These are phyloP conservation scores for Phoxinus dragarum DNA, from an alignment of 2,797 vertebrate species.

Conservation along the genomic window DNA sequence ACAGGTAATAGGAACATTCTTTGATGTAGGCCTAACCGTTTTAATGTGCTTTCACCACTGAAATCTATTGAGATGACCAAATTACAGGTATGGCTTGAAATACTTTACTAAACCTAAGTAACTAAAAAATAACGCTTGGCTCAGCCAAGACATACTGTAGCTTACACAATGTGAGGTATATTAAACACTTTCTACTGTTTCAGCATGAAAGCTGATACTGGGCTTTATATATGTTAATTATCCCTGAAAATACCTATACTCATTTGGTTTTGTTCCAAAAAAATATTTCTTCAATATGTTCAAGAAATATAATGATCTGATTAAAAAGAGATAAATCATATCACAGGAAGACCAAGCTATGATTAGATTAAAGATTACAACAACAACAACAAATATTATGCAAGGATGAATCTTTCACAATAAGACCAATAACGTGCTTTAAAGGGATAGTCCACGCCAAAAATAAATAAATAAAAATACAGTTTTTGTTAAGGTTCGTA, in stretches of 20 bases:
- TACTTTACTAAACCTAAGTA: not conserved
- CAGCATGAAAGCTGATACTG: not conserved
- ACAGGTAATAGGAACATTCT: not conserved
- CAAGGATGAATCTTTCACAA: not conserved
- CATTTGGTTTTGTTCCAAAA: conserved; percentile 39
- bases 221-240: conserved; percentile 14
- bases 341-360: not conserved
- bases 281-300: conserved; percentile 56
- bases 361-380: not conserved
- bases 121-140: conserved; percentile 2
- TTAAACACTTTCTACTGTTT: not conserved
- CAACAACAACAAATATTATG: not conserved
- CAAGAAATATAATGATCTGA: conserved; percentile 60
- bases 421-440: not conserved
- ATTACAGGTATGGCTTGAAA: conserved; percentile 2
- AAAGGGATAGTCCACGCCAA: not conserved
- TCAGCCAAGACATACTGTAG: conserved; percentile 6
- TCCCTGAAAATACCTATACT: conserved; percentile 47
- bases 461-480: not conserved
- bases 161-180: conserved; percentile 22
- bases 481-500: not conserved
- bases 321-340: conserved; percentile 53
- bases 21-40: not conserved
- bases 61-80: not conserved
- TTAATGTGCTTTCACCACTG: not conserved